Evolutionary conservation across 1,140 invertebrate species (phyloP).

Genomic region (Zaprionus inermis): DNA sequence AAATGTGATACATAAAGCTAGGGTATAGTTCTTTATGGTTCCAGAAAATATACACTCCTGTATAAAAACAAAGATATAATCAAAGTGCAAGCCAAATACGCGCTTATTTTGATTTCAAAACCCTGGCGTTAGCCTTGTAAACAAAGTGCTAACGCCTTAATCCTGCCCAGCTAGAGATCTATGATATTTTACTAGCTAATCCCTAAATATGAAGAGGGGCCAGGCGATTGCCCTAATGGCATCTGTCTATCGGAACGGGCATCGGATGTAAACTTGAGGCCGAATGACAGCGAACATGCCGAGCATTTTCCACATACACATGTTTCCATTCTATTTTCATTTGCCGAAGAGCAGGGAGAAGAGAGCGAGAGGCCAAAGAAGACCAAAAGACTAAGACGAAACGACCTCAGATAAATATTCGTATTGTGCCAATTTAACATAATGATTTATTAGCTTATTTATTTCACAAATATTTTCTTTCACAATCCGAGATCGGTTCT

Average conservation of each 20-base stretch:
- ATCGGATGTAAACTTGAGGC: conserved; percentile 57
- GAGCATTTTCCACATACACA: conserved; percentile 74
- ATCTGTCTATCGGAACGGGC: conserved; percentile 55
- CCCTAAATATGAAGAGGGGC: conserved; percentile 1
- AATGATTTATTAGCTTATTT: conserved; percentile 81
- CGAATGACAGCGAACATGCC: conserved; percentile 71
- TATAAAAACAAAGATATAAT: background rate
- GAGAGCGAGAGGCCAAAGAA: background rate
- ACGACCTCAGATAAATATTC: conserved; percentile 61
- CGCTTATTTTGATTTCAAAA: conserved; percentile 8
- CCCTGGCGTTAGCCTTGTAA: conserved; percentile 9
- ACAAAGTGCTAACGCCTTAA: conserved; percentile 16
- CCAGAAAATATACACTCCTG: background rate
- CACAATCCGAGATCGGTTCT: conserved; percentile 47
- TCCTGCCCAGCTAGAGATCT: conserved; percentile 10
- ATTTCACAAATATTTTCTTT: conserved; percentile 76
- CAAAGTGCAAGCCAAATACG: background rate
- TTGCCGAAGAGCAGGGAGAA: conserved; percentile 4
- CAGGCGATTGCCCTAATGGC: conserved; percentile 21
- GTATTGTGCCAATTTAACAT: conserved; percentile 74
- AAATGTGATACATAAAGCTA: too few species aligned
- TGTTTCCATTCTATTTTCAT: conserved; percentile 76
- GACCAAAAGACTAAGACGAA: background rate
- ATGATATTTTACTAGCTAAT: conserved; percentile 35
- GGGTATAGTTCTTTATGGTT: too few species aligned